Evolutionary conservation across 64 coral and sea anemone species (phyloP), one percentile per base, ranked within the genome.

Genomic region (Stylophora pistillata): DNA sequence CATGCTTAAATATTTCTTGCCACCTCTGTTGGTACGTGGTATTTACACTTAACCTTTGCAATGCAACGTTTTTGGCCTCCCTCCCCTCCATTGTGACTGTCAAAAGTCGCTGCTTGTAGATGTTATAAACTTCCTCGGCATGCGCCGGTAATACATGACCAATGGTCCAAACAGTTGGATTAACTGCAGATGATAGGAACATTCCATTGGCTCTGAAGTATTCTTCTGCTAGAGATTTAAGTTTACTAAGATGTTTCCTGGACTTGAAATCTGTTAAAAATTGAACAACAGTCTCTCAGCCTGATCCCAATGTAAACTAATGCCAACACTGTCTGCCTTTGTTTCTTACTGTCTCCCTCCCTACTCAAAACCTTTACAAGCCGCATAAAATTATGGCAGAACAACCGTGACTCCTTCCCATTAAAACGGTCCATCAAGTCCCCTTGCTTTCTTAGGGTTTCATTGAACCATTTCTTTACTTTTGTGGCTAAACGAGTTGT

Each of bases 51-150:
- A 89, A 71, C 4, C 65, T 62, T 34, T 81, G 78, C 41, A 90
- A 80, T 30, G 78, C 60, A 72, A 90, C 57, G 58, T 90, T 77
- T 70, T 90, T 90, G 41, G 88, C 88, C 53, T 90, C 88, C 53
- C 88, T 71, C 4, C 77, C 88, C 71, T 90, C 77, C 88, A 90
- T 90, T 54, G 88, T 90, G 26, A 90, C 88, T 72, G 88, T 90
- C 53, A 90, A 90, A 25, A 90, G 88, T 13, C 88, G 62, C 55
- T 90, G 78, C 30, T 90, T 58, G 88, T 90, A 90, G 31, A 55
- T 89, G 23, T 71, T 53, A 90, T 57, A 90, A 28, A 82, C 88
- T n/a, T n/a, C n/a, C n/a, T n/a, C n/a, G n/a, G n/a, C n/a, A n/a
- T n/a, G n/a, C n/a, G n/a, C n/a, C n/a, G n/a, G n/a, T n/a, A n/a